Base-by-base conservation (phyloP, 2,113 vertebrate genomes). In the Hepsetus odoe region DNA sequence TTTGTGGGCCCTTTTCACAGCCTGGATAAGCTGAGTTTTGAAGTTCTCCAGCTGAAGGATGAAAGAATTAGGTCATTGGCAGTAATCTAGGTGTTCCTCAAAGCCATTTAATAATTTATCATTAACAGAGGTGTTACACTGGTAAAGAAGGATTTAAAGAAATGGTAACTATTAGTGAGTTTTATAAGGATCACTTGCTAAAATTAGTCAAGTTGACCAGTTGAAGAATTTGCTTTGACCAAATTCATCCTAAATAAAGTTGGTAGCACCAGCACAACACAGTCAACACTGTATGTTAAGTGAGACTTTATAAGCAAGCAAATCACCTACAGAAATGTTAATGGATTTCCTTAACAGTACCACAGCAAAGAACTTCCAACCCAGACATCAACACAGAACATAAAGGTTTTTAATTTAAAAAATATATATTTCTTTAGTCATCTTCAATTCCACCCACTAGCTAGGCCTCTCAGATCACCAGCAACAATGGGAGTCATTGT, bases 1-100 rank as follows among this genome's bases (percentile, higher is more conserved):
- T 79, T 95, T 97, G 1, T 98, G 95, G 20, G 96, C 96, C 69
- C 92, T 96, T 87, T 98, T 98, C 87, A 98, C 96, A 0, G 97
- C 96, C 70, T 98, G 97, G 38, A 98, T 91, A 40, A 99, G 90
- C 86, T 97, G 94, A 0, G 91, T 92, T 83, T 92, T 93, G 79
- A 99, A 99, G 91, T 92, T 94, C 59, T 97, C 95, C 92, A 98
- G 1, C 97, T 99, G 82, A 6, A 76, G 70, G 16, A 68, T n/a
- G 9, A 53, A n/a, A 44, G 14, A 28, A 24, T 22, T 13, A 22
- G 33, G 30, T 64, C 42, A 71, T 12, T 62, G 28, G n/a, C 16
- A 64, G 30, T 24, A 9, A 20, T 22, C 38, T 46, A 24, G 6
- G 4, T 26, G 44, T 32, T 33, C 30, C 40, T 28, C 30, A 38